Evolutionary conservation across 2,888 invertebrate genomes (phyloP), one percentile per base, ranked within the genome.

Genomic region (Holacanthella duospinosa): DNA sequence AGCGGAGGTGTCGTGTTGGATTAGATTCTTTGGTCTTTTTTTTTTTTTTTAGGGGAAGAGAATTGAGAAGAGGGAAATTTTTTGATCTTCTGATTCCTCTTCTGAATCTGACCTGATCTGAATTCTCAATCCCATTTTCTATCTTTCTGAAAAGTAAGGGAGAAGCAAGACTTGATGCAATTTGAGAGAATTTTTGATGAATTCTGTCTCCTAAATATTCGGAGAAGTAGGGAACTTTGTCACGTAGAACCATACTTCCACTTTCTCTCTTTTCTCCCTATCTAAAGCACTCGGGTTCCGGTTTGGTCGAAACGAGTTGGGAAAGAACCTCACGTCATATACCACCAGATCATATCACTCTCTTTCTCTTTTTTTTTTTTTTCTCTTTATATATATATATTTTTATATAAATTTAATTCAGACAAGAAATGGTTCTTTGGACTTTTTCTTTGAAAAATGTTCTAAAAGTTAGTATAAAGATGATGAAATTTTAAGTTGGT

Each of bases 111-210:
- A 68, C 70, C 68, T 70, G 70, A 70, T 70, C 70, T 67, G 70
- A 70, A 70, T 70, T 70, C 68, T 67, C 68, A 70, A 70, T 70
- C 66, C 36, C 36, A 6, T 36, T 36, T 36, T 36, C 36, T 9
- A 16, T 9, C 36, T 36, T 36, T 36, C 36, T 6, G 36, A 16
- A 6, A 36, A 36, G 9, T 36, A 36, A 36, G 16, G 36, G 9
- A 16, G 36, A 6, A 9, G 9, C 36, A 16, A 36, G 54, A 53
- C 66, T 67, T 66, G 67, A 68, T 68, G 70, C 66, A 70, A 70
- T 70, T 70, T 68, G 62, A 59, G 62, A 65, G 68, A 70, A 70
- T 70, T 70, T 70, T 70, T 70, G 70, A 68, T 68, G 70, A 70
- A 70, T 70, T 70, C 68, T 64, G 66, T 64, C 61, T 63, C 66